Percentiles rank a stretch among this genome's conserved stretches.
Conservation (phyloP, 2,797 vertebrate genomes). For the Avahi laniger region DNA sequence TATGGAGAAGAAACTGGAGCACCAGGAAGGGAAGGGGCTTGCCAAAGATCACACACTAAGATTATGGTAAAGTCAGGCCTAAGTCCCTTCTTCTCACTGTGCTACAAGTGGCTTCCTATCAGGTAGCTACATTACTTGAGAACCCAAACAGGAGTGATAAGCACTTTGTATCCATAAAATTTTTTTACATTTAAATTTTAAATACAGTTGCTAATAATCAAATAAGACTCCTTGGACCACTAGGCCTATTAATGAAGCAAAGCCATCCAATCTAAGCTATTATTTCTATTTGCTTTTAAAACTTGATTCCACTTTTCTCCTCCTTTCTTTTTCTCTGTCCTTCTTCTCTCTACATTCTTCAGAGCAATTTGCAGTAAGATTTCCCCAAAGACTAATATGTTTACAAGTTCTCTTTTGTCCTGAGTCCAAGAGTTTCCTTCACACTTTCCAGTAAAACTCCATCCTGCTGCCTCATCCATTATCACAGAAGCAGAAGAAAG, state of each 20-base stretch:
- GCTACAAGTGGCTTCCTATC: neutral
- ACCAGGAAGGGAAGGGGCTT: neutral
- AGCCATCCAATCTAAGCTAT: slow-evolving; percentile 13
- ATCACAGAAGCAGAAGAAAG: neutral
- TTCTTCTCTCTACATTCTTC: slow-evolving; percentile 50
- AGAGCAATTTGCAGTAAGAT: slow-evolving; percentile 71
- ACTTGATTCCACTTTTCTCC: slow-evolving; percentile 20
- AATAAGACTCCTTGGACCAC: neutral
- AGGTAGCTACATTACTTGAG: neutral
- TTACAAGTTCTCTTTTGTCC: slow-evolving; percentile 74
- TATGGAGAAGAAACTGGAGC: neutral
- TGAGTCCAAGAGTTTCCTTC: slow-evolving; percentile 71
- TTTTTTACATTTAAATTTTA: slow-evolving; percentile 40
- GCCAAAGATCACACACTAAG: neutral
- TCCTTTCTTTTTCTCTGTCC: neutral
- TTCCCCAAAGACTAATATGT: slow-evolving; percentile 74
- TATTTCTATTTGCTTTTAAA: slow-evolving; percentile 53
- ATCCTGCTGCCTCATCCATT: slow-evolving; percentile 34
- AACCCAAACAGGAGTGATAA: neutral
- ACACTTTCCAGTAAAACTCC: slow-evolving; percentile 75
- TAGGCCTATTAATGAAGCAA: slow-evolving; percentile 19
- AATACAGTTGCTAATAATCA: slow-evolving; percentile 29
- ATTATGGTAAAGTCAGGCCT: neutral
- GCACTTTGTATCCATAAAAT: neutral
- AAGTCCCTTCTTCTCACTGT: neutral